Evolutionary conservation across 30 jellyfish, hydroid and myxozoan genomes (phyloP).

Genomic region (Cassiopea andromeda): DNA sequence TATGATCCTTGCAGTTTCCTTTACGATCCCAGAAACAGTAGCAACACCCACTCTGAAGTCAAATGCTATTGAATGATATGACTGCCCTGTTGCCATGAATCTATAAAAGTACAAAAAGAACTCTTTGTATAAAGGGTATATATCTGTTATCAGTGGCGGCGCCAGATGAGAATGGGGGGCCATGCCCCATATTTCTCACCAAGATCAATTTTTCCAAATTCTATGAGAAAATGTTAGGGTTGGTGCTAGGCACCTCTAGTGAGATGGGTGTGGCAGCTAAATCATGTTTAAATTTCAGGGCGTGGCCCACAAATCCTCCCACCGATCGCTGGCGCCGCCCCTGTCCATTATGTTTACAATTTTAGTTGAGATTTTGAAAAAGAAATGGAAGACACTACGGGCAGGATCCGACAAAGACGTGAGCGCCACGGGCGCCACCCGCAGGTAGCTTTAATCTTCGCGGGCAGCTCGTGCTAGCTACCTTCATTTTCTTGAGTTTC

Average conservation of each 20-base stretch:
- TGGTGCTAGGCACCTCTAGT: too few relatives aligned
- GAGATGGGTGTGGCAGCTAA: too few relatives aligned
- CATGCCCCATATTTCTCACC: too few relatives aligned
- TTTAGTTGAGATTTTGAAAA: constrained; percentile 31
- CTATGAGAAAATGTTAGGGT: too few relatives aligned
- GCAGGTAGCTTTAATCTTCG: too few relatives aligned
- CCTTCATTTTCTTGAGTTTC: too few relatives aligned
- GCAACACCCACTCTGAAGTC: constrained; percentile 16
- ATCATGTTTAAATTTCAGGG: too few relatives aligned
- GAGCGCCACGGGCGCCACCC: neutral
- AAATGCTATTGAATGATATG: constrained; percentile 20
- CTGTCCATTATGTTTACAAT: neutral
- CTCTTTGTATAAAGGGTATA: neutral
- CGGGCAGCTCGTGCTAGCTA: too few relatives aligned
- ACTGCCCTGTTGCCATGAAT: constrained; percentile 38
- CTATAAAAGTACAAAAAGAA: neutral
- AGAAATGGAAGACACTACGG: constrained; percentile 32
- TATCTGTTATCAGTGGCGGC: too few relatives aligned
- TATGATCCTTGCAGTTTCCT: constrained; percentile 2
- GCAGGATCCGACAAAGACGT: constrained; percentile 10
- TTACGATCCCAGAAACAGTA: constrained; percentile 8
- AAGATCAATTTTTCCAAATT: too few relatives aligned
- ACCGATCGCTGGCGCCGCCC: too few relatives aligned
- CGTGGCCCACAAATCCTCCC: neutral
- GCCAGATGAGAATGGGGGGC: too few relatives aligned